Base-by-base conservation (phyloP, 2,888 invertebrate genomes). In the Tethea ocularis region DNA sequence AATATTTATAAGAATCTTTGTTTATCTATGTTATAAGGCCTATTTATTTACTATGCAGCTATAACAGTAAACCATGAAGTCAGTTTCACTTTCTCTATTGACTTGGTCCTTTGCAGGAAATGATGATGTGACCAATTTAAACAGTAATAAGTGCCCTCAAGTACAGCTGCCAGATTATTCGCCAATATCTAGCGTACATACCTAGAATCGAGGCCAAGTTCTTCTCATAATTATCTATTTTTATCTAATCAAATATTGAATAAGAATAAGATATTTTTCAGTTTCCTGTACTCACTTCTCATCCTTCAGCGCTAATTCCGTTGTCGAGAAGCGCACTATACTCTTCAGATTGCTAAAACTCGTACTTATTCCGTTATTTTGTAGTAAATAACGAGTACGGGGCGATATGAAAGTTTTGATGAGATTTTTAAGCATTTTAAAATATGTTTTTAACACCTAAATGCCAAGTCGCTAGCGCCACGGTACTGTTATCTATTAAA, bases 291-390 rank as follows among this genome's bases (percentile, higher is more conserved):
- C 90, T 89, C 74, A 92, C 91, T 88, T 93, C 65, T 92, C 90
- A 5, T 88, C 86, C 61, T 88, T 85, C 56, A 87, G 71, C 20
- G 85, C 84, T 29, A 80, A 77, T 63, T 83, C 80, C 0, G 86
- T 86, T 0, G 91, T 91, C n/a, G 89, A 89, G 57, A 92, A 67
- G 26, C 86, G 88, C 23, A 83, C 78, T 61, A 82, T 69, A 60
- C 74, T 81, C 61, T 71, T 86, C 52, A 77, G 74, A 73, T 86
- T 88, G 57, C 83, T 82, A 64, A 86, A 85, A 77, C 73, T 86
- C n/a, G 83, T 66, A 15, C 82, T 71, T 63, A 80, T 69, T 57
- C 68, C 68, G 60, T 79, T 86, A 72, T 75, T 80, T 77, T 77
- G 87, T 8, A 82, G 41, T 57, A 89, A 75, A 83, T 75, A 80